A percentile compares a stretch with the other conserved stretches of the same genome.
These are phyloP conservation scores for Sebastes umbrosus DNA, from an alignment of 2,797 vertebrate species.

Conservation along the genomic window DNA sequence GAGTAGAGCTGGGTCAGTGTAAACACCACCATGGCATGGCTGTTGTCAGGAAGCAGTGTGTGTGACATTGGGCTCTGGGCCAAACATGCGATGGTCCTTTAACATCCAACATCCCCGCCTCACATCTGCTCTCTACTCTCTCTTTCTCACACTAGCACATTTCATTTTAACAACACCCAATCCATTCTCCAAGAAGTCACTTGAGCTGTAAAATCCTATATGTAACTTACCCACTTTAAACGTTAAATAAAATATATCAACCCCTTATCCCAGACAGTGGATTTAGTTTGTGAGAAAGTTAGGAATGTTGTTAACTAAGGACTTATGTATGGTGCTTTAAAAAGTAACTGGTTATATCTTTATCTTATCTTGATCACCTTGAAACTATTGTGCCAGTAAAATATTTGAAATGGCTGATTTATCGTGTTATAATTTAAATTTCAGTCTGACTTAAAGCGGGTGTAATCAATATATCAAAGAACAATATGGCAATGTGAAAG, in stretches of 20 bases:
- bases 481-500: background rate
- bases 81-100: constrained; percentile 66
- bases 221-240: background rate
- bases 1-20: constrained; percentile 62
- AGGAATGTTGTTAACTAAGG: background rate
- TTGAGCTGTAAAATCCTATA: background rate
- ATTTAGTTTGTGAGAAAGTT: background rate
- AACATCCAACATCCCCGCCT: constrained; percentile 62
- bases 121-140: constrained; percentile 65
- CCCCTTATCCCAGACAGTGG: background rate
- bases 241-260: constrained; percentile 10
- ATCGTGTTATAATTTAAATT: background rate
- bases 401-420: background rate
- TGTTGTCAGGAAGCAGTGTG: constrained; percentile 78
- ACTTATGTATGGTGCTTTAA: background rate
- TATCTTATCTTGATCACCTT: background rate
- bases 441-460: background rate
- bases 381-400: background rate
- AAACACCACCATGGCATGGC: constrained; percentile 77
- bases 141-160: constrained; percentile 61
- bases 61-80: constrained; percentile 77
- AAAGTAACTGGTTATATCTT: background rate
- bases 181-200: constrained; percentile 2
- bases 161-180: constrained; percentile 39
- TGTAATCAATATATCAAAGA: background rate